Evolutionary conservation across 2,113 vertebrate species (phyloP).

Genomic region (Microcebus ravelobensis): DNA sequence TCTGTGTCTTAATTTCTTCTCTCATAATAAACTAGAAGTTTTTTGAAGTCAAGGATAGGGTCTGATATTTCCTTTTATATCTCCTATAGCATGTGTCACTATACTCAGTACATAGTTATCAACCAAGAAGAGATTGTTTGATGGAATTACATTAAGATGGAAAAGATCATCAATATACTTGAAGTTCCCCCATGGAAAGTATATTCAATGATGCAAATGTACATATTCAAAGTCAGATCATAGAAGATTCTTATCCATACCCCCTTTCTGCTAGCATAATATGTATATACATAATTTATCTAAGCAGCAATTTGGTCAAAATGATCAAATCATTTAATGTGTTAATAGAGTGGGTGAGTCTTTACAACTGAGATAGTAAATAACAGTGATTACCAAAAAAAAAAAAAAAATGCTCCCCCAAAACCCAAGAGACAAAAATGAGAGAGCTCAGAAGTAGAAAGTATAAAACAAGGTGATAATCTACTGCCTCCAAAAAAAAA

Average conservation of each 20-base stretch:
- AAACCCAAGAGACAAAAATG: conserved; percentile 7
- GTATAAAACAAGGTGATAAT: not conserved
- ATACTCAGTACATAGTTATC: not conserved
- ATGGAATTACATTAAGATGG: not conserved
- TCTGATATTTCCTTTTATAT: not conserved
- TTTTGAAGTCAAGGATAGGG: not conserved
- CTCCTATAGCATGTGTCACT: not conserved
- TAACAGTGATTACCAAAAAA: conserved; percentile 21
- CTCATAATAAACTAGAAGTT: not conserved
- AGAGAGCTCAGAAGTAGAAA: not conserved
- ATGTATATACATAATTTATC: not conserved
- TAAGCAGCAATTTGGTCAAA: conserved; percentile 50
- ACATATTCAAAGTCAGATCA: not conserved
- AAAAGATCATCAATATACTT: not conserved
- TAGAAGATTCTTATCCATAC: not conserved
- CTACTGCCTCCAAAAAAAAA: not conserved
- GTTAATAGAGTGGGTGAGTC: not conserved
- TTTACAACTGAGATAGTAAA: not conserved
- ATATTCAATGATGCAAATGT: not conserved
- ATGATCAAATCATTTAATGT: not conserved
- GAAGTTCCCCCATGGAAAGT: not conserved
- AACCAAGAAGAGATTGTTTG: not conserved
- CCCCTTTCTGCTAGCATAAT: not conserved
- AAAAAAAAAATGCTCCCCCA: not conserved
- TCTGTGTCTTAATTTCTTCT: not conserved